These are phyloP conservation scores for Nomada goodeniana DNA, from an alignment of 2,888 invertebrate species.

Conservation along the genomic window DNA sequence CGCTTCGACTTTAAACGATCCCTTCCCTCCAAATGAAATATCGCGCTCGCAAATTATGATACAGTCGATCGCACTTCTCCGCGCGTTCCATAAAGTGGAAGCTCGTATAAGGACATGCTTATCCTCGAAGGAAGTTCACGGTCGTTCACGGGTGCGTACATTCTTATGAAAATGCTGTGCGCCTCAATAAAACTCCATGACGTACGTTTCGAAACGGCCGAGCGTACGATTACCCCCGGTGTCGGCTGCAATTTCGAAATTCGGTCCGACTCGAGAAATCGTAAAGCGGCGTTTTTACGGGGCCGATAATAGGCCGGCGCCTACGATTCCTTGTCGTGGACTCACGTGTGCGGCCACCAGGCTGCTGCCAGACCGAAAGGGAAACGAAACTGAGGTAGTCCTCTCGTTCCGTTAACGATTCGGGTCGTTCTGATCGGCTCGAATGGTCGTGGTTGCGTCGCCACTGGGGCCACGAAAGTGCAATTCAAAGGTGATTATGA, in stretches of 20 bases:
- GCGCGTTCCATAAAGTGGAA: constrained; percentile 19
- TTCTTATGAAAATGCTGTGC: constrained; percentile 66
- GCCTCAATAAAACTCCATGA: constrained; percentile 57
- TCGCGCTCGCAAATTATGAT: constrained; percentile 29
- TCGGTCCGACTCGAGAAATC: constrained; percentile 68
- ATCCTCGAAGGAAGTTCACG: constrained; percentile 52
- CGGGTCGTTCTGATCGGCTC: not conserved
- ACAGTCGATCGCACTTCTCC: constrained; percentile 1
- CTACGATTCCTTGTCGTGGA: constrained; percentile 60
- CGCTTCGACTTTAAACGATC: not conserved
- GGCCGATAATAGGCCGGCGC: constrained; percentile 74
- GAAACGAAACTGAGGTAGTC: constrained; percentile 9
- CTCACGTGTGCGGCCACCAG: constrained; percentile 26
- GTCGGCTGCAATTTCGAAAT: constrained; percentile 69
- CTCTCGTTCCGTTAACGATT: not conserved
- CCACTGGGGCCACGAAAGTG: not conserved
- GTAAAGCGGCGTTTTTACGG: constrained; percentile 75
- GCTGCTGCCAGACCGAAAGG: not conserved
- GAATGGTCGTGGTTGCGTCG: not conserved
- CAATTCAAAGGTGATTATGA: not conserved
- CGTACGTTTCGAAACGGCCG: constrained; percentile 37
- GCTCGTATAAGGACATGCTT: constrained; percentile 14
- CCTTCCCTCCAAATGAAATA: not conserved
- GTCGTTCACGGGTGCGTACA: constrained; percentile 47
- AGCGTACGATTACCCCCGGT: constrained; percentile 27